Base-by-base conservation (phyloP, 2,888 invertebrate genomes). In the Agrochola macilenta region DNA sequence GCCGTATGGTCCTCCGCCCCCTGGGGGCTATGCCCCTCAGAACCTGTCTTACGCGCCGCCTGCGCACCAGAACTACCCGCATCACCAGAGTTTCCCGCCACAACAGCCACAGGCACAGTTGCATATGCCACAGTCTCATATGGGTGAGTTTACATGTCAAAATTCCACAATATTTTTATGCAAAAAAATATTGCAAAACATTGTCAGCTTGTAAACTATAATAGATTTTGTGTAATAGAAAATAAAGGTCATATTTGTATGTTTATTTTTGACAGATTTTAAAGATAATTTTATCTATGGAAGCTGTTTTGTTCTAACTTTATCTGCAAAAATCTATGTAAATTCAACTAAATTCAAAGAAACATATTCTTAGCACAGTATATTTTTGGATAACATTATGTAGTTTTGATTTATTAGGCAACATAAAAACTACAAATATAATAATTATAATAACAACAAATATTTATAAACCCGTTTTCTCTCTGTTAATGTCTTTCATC, bases 31-130 rank as follows among this genome's bases (percentile, higher is more conserved):
- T 89, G 96, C 96, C 35, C 96, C 96, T 3, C 96, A 96, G 89
- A 96, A 96, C 89, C 89, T 97, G 79, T 95, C 96, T 20, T 97
- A 97, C 83, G 97, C 96, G 5, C 97, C 97, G 0, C 97, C 97
- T 20, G 97, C 97, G 1, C 97, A 97, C 77, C 97, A 97, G 89
- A 96, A 96, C 86, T 97, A 97, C 86, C 95, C 96, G 8, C 96
- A 96, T 84, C 96, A 96, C 82, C 97, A 97, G 91, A 94, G 94
- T 84, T 97, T 97, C 88, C 96, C 96, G 69, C 94, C 95, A 63
- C 96, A 96, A 84, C 96, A 96, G 84, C 95, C 95, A 20, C 96
- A 95, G 83, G 92, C 95, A 4, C 96, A 96, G 82, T 85, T 96
- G 74, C 96, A 96, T 83, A 96, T 96, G 96, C 93, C 95, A 73